Base-by-base conservation (phyloP, 2,888 invertebrate genomes). In the Xestia ashworthii region DNA sequence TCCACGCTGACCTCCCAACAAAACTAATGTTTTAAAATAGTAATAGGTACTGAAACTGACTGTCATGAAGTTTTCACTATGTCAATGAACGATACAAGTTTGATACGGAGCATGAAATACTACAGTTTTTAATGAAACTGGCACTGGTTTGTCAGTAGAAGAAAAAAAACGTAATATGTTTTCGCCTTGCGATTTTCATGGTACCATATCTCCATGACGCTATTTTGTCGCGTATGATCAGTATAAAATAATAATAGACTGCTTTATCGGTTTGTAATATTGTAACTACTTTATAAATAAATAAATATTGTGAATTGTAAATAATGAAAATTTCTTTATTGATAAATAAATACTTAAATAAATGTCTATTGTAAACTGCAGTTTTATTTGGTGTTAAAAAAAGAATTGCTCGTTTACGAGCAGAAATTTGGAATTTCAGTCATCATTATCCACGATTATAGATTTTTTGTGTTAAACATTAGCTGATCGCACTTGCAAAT, bases 271-370 rank as follows among this genome's bases (percentile, higher is more conserved):
- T 80, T 77, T 78, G 79, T 84, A 79, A 84, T 68, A 80, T 68
- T 81, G 77, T 83, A 76, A 55, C 58, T 83, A 86, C 71, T 67
- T 74, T 58, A 73, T 71, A 70, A 74, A 65, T 76, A 22, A 41
- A 74, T 50, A 75, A 79, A 77, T 82, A 86, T 82, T 84, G 82
- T 76, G 80, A 85, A 81, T 76, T 88, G 87, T 88, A 88, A 87
- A 88, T 88, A 88, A 72, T 85, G 25, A 82, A 80, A 88, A 84
- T 75, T 77, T 84, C 88, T 88, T 81, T 85, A 88, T 81, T 87
- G 72, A 81, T 84, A 80, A 88, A 87, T 87, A 87, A 86, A 87
- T 88, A 87, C n/a, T n/a, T n/a, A n/a, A 86, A 87, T 88, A 87
- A 87, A 84, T 84, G 83, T 84, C 78, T 86, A 86, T 84, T 86